Evolutionary conservation across 1,140 invertebrate species (phyloP).

Genomic region (Mya arenaria): DNA sequence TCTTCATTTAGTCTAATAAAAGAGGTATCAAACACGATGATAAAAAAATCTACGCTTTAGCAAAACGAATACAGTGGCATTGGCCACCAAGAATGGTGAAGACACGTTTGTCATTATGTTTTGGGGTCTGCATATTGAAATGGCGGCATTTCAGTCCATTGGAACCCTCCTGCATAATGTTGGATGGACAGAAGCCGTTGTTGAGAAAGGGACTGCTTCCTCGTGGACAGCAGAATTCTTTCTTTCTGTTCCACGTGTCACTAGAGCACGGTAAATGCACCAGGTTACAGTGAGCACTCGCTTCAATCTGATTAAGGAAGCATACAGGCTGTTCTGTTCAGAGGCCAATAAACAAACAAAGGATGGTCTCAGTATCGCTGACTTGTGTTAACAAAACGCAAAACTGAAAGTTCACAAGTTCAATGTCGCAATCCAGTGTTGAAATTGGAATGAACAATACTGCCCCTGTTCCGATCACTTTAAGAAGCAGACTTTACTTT

Average conservation of each 20-base stretch:
- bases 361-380: background rate
- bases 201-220: background rate
- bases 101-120: background rate
- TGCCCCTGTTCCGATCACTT: background rate
- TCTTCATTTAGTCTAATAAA: no score
- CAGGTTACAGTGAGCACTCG: background rate
- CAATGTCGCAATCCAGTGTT: slow-evolving; percentile 47
- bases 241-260: background rate
- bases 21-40: no score
- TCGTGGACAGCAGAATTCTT: background rate
- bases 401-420: background rate
- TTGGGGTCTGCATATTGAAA: slow-evolving; percentile 1
- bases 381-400: background rate
- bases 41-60: slow-evolving; percentile 58
- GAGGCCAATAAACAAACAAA: background rate
- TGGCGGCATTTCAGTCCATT: background rate
- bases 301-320: background rate
- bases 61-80: slow-evolving; percentile 62
- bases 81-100: slow-evolving; percentile 41
- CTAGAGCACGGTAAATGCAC: background rate
- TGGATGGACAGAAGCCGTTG: background rate
- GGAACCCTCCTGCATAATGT: background rate
- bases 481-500: background rate
- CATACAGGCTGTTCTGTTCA: background rate
- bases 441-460: slow-evolving; percentile 1